phyloP scores from a whole-genome alignment of 2,113 vertebrate species.

The Microcebus lehilahytsara region DNA sequence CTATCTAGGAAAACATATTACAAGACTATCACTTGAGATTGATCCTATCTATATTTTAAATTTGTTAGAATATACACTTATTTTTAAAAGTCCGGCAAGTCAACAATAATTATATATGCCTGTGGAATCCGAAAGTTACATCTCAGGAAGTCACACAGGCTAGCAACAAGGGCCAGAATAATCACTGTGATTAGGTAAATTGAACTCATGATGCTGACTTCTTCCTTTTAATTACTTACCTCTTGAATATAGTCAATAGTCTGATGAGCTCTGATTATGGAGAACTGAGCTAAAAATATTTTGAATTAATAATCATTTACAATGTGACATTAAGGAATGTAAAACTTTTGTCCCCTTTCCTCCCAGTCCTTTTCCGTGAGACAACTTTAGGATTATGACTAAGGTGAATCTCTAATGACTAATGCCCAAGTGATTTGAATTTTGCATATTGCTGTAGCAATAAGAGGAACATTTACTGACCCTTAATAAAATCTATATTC shows the following conservation, averaged over 20 bases:
- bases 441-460: background rate
- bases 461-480: slow-evolving; percentile 14
- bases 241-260: slow-evolving; percentile 42
- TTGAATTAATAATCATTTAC: slow-evolving; percentile 48
- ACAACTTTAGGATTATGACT: background rate
- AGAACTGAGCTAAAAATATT: slow-evolving; percentile 59
- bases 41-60: background rate
- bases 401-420: background rate
- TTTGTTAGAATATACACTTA: background rate
- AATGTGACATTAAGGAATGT: slow-evolving; percentile 12
- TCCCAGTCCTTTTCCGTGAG: background rate
- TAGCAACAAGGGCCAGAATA: background rate
- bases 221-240: slow-evolving; percentile 51
- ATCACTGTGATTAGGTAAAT: slow-evolving; percentile 22
- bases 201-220: slow-evolving; percentile 41
- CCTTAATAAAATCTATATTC: background rate
- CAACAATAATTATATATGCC: background rate
- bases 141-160: background rate
- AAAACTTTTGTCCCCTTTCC: background rate
- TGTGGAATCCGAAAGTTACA: background rate
- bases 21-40: background rate
- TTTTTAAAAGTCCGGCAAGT: background rate
- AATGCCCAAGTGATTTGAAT: background rate
- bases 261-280: slow-evolving; percentile 60
- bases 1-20: slow-evolving; percentile 11